phyloP scores from a whole-genome alignment of 2,113 vertebrate genomes.

The Poeciliopsis occidentalis region DNA sequence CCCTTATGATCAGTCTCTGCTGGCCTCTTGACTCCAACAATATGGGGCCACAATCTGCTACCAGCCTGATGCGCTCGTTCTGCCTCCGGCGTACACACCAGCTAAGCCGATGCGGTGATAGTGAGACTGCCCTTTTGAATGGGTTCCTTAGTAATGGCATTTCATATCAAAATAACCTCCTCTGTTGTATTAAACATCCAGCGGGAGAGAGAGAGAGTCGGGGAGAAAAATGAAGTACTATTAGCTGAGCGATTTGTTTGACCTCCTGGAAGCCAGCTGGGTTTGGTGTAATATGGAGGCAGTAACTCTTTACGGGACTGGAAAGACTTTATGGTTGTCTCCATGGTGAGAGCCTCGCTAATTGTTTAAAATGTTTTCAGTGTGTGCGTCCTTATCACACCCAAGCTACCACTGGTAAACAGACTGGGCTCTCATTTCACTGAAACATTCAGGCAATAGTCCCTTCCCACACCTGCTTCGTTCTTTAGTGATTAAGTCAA shows the following conservation, averaged over 20 bases:
- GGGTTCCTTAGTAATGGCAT: slow-evolving; percentile 41
- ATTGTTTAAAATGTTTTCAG: neutral
- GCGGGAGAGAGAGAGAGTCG: neutral
- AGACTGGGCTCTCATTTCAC: neutral
- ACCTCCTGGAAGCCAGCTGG: slow-evolving; percentile 2
- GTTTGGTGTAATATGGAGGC: neutral
- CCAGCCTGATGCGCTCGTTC: slow-evolving; percentile 40
- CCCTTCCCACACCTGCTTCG: neutral
- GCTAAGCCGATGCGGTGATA: slow-evolving; percentile 23
- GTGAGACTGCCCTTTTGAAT: slow-evolving; percentile 43
- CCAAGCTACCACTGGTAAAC: neutral
- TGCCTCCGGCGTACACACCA: slow-evolving; percentile 40
- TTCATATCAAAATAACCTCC: slow-evolving; percentile 43
- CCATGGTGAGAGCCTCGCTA: neutral
- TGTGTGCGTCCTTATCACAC: neutral
- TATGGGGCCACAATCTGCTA: slow-evolving; percentile 52
- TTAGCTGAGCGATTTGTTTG: neutral
- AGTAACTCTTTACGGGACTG: neutral
- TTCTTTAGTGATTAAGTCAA: neutral
- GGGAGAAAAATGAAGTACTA: neutral
- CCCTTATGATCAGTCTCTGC: neutral
- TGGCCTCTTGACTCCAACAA: slow-evolving; percentile 43
- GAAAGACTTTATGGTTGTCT: neutral
- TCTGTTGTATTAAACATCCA: slow-evolving; percentile 17
- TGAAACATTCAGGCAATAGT: neutral